Base-by-base conservation (phyloP, 2,888 invertebrate genomes). In the Phortica magna region DNA sequence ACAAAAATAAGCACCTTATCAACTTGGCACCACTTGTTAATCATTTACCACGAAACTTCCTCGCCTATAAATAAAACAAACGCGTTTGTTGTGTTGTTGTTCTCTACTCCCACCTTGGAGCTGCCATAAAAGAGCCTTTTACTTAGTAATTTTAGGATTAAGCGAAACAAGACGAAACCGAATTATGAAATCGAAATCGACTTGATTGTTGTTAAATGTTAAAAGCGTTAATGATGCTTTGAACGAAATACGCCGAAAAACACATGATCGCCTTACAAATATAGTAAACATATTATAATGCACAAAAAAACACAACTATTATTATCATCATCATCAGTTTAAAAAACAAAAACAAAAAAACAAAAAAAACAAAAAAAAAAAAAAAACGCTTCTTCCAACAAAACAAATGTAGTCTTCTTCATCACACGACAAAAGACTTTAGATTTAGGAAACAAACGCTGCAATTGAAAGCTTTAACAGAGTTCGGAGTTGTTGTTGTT, bases 71-170 rank as follows among this genome's bases (percentile, higher is more conserved):
- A 42, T 22, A 61, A 7, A 12, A 19, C 22, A 19, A 61, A 61
- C n/a, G 61, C 22, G 61, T 61, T 61, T 61, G 22, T 61, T 61
- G 22, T 61, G 48, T 9, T 61, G 22, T 61, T 61, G 55, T 55
- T 14, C 22, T 61, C 31, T 31, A 4, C 65, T 19, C 31, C 31
- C 65, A 65, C 31, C 41, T 65, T 65, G 65, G 41, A 65, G 75
- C 76, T 73, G 75, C 57, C 57, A 41, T 14, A 70, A 61, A 74
- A 72, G 71, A 74, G 67, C 55, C 48, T 77, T 65, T 42, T 55
- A 72, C 53, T 39, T 73, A 61, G 65, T 73, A 75, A 39, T 57
- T 31, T 39, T 65, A 31, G 65, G 39, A 65, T 31, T 65, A 59
- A 59, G 7, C 48, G 48, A 48, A 48, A 12, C 10, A 48, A 48